Evolutionary conservation across 1,140 invertebrate genomes (phyloP), one percentile per base, ranked within the genome.

Genomic region (Pogonognathellus flavescens): DNA sequence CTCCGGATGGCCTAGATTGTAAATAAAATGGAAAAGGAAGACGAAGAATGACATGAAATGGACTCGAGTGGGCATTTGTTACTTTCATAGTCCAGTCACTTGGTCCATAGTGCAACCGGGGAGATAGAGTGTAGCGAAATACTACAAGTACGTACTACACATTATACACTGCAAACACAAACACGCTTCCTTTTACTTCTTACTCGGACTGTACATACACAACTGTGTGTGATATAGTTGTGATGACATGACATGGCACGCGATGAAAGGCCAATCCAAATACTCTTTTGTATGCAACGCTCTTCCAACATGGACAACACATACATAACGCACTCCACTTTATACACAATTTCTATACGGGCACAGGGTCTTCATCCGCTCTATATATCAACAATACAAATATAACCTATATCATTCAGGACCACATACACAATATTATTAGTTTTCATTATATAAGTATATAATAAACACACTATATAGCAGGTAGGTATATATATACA

Each of bases 1-100:
- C 25, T 20, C 5, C 18, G 18, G 62, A 70, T 70, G 22, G 62
- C 62, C 62, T 25, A 70, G 62, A 25, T 70, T 70, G 25, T 70
- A 70, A 41, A 70, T 70, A 70, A 31, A 70, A 5, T 70, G 25
- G 25, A 70, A 70, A 41, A 70, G 25, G 66, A 57, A 57, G 66
- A 70, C 66, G 22, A 70, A 25, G 53, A 57, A 57, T 57, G 66
- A 70, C 66, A 70, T 41, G 13, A 70, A 31, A 22, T 25, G 25
- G 20, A 13, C 11, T 9, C 18, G 8, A 60, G 7, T 60, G 59
- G 18, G 22, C 18, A 22, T 60, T 60, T 18, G 10, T 41, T 41
- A 59, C 10, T 59, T 59, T 59, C 18, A 14, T 0, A 59, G 18
- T 13, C 14, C 55, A 59, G 18, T 41, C 31, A 41, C 2, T 41